These are phyloP conservation scores for Antheraea assamensis DNA, from an alignment of 2,888 invertebrate genomes.

Conservation along the genomic window DNA sequence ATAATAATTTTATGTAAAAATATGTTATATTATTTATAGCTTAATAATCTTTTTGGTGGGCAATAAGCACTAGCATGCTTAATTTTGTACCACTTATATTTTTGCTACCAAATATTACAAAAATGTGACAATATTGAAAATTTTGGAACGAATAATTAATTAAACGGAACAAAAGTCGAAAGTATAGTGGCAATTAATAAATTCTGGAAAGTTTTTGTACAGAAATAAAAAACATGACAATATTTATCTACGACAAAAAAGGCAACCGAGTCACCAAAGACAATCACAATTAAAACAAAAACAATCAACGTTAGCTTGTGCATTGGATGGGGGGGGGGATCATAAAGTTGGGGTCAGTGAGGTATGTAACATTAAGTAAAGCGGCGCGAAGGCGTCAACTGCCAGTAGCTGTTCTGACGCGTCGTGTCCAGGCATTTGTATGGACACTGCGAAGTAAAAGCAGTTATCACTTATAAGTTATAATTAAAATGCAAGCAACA, in stretches of 20 bases:
- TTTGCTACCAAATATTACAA: not conserved
- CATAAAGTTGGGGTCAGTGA: not conserved
- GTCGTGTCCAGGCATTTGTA: slow-evolving; percentile 59
- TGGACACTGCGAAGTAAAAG: slow-evolving; percentile 53
- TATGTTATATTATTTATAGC: not conserved
- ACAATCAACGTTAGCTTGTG: slow-evolving; percentile 49
- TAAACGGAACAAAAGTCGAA: too few species aligned
- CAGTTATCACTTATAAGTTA: slow-evolving; percentile 12
- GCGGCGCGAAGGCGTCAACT: slow-evolving; percentile 59
- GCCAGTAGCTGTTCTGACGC: slow-evolving; percentile 66
- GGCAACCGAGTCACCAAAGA: slow-evolving; percentile 25
- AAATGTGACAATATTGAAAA: not conserved
- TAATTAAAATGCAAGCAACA: not conserved
- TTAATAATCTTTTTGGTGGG: not conserved
- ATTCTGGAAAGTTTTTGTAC: not conserved
- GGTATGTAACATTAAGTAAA: slow-evolving; percentile 50
- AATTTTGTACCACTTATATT: not conserved
- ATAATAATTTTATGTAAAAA: not conserved
- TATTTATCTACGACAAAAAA: slow-evolving; percentile 4
- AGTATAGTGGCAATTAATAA: too few species aligned
- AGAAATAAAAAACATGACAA: not conserved
- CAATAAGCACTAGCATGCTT: not conserved
- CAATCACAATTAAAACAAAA: slow-evolving; percentile 46
- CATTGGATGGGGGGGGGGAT: slow-evolving; percentile 23
- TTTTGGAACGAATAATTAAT: not conserved